A percentile compares a stretch with the other conserved stretches of the same genome.
phyloP scores from a whole-genome alignment of 2,888 invertebrate species.

The Lepidocyrtinus sp. region DNA sequence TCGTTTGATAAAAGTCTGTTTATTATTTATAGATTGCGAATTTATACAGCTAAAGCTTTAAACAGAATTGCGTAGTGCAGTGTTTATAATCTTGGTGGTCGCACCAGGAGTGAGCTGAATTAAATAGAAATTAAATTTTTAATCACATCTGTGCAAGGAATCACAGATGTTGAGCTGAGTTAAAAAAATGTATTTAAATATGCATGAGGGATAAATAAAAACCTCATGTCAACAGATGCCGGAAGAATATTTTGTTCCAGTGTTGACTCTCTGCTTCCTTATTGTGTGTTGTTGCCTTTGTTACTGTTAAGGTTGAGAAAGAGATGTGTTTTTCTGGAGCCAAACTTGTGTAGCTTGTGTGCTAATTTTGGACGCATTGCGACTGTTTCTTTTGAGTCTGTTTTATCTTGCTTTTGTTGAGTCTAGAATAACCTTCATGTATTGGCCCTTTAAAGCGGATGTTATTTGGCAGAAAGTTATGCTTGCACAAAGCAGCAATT shows the following conservation, averaged over 20 bases:
- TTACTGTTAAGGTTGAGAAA: constrained; percentile 8
- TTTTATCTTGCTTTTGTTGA: constrained; percentile 22
- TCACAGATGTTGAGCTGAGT: too few relatives aligned
- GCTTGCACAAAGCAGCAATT: constrained; percentile 36
- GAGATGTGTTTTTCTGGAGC: constrained; percentile 20
- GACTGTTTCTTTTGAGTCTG: constrained; percentile 38
- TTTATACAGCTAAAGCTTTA: too few relatives aligned
- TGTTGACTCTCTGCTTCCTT: neutral
- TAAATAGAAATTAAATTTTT: too few relatives aligned
- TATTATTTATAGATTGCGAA: too few relatives aligned
- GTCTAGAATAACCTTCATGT: constrained; percentile 16
- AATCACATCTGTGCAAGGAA: too few relatives aligned
- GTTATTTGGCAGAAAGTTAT: constrained; percentile 54
- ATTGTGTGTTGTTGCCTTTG: constrained; percentile 7
- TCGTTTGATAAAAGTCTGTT: too few relatives aligned
- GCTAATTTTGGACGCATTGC: constrained; percentile 63
- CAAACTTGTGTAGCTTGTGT: constrained; percentile 58
- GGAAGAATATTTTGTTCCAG: constrained; percentile 39
- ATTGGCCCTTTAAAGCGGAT: constrained; percentile 51
- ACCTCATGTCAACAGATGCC: constrained; percentile 55
- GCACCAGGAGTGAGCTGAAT: too few relatives aligned
- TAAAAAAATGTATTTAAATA: constrained; percentile 39
- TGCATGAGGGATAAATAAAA: constrained; percentile 42
- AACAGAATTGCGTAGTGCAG: too few relatives aligned
- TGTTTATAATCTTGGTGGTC: too few relatives aligned